phyloP scores from a whole-genome alignment of 2,888 invertebrate genomes.

The Caenorhabditis becei region DNA sequence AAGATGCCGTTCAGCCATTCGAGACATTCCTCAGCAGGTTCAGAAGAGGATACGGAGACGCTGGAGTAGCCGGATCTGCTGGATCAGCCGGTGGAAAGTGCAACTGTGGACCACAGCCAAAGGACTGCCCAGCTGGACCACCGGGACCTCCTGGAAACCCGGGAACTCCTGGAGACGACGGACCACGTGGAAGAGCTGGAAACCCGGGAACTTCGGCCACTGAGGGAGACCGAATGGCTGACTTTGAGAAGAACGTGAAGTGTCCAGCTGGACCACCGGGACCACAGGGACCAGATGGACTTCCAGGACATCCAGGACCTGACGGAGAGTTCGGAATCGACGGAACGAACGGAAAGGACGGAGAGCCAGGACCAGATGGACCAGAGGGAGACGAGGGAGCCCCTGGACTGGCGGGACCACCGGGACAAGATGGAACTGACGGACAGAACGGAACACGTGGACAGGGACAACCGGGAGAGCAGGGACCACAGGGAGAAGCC shows the following conservation, averaged over 20 bases:
- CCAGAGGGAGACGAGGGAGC: conserved; percentile 52
- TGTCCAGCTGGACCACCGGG: conserved; percentile 63
- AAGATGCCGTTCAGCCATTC: conserved; percentile 44
- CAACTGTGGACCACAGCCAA: conserved; percentile 58
- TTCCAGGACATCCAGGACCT: conserved; percentile 59
- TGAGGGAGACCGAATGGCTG: conserved; percentile 46
- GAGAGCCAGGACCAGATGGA: conserved; percentile 52
- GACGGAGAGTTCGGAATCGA: conserved; percentile 56
- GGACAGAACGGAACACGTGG: conserved; percentile 57
- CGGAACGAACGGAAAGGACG: conserved; percentile 54
- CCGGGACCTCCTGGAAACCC: conserved; percentile 59
- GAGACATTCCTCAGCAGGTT: conserved; percentile 39
- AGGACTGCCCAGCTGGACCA: conserved; percentile 57
- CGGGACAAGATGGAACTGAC: conserved; percentile 49
- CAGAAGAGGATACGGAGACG: conserved; percentile 48
- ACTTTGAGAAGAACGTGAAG: conserved; percentile 55
- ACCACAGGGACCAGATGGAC: conserved; percentile 59
- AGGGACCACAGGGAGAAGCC: conserved; percentile 44
- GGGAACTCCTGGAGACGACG: conserved; percentile 58
- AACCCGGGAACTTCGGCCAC: conserved; percentile 47
- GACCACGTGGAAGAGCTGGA: conserved; percentile 53
- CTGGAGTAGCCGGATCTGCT: conserved; percentile 39
- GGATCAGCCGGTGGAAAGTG: conserved; percentile 32
- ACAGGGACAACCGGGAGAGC: conserved; percentile 54
- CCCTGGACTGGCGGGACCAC: conserved; percentile 59